These are phyloP conservation scores for Yponomeuta sedellus DNA, from an alignment of 2,888 invertebrate species.

Conservation along the genomic window DNA sequence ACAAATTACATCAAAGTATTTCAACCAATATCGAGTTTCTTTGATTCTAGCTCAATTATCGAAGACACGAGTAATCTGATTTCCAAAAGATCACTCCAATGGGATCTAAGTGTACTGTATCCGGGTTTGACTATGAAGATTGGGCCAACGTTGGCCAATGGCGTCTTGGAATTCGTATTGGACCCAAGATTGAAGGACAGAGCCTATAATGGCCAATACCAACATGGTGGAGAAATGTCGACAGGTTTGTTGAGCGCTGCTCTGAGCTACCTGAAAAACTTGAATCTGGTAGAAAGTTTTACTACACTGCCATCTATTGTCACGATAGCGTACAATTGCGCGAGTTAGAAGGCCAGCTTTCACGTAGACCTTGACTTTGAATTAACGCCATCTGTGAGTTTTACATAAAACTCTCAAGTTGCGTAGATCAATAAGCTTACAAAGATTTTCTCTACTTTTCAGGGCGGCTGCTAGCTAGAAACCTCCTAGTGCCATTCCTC, in stretches of 20 bases:
- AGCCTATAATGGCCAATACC: constrained; percentile 64
- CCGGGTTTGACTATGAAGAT: constrained; percentile 86
- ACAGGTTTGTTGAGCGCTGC: constrained; percentile 69
- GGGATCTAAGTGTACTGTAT: constrained; percentile 84
- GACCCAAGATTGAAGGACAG: constrained; percentile 77
- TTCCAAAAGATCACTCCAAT: constrained; percentile 82
- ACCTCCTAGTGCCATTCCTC: constrained; percentile 85
- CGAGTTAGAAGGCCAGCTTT: background rate
- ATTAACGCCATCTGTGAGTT: constrained; percentile 43
- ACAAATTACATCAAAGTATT: too few species aligned
- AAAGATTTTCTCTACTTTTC: constrained; percentile 41
- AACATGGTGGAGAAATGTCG: constrained; percentile 73
- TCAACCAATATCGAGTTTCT: background rate
- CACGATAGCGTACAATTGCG: background rate
- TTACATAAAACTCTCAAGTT: constrained; percentile 27
- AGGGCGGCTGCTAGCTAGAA: constrained; percentile 83
- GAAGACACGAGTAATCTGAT: constrained; percentile 82
- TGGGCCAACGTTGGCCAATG: constrained; percentile 83
- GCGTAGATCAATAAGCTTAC: background rate
- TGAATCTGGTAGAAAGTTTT: background rate
- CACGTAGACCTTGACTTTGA: background rate
- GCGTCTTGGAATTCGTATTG: constrained; percentile 84
- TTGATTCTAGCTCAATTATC: constrained; percentile 73
- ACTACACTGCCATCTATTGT: background rate
- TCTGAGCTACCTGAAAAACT: background rate